phyloP scores from a whole-genome alignment of 2,888 invertebrate species.

The Drosophila greeni region DNA sequence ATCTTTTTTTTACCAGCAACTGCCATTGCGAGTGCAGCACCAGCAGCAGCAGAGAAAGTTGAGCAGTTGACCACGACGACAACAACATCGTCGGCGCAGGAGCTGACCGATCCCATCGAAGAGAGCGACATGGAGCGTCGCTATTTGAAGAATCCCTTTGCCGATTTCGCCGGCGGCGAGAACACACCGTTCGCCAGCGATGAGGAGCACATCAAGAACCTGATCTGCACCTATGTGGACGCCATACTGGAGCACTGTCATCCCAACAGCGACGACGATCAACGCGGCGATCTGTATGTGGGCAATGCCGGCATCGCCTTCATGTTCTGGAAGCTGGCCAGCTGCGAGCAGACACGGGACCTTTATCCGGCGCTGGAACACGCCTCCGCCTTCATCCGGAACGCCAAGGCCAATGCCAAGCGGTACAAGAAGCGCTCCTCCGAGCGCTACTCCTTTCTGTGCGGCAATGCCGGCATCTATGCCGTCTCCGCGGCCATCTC shows the following conservation, averaged over 20 bases:
- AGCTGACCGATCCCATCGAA: constrained; percentile 13
- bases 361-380: constrained; percentile 81
- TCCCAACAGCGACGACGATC: constrained; percentile 72
- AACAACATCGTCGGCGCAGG: not conserved
- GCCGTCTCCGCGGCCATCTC: constrained; percentile 85
- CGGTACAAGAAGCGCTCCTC: constrained; percentile 79
- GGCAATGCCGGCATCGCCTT: constrained; percentile 83
- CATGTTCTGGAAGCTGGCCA: constrained; percentile 86
- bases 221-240: constrained; percentile 78
- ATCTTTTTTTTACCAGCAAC: constrained; percentile 9
- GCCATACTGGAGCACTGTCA: constrained; percentile 76
- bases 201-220: constrained; percentile 75
- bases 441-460: constrained; percentile 85
- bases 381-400: constrained; percentile 82
- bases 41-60: not conserved
- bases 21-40: constrained; percentile 27
- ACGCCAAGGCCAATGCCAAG: constrained; percentile 81
- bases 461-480: constrained; percentile 89
- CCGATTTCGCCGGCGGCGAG: constrained; percentile 70
- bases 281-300: constrained; percentile 78
- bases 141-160: constrained; percentile 77
- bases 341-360: constrained; percentile 79
- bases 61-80: not conserved
- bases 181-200: constrained; percentile 68
- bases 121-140: constrained; percentile 73